Percentiles rank a stretch among this genome's conserved stretches.
Conservation (phyloP, 2,888 invertebrate genomes). For the Actias luna region DNA sequence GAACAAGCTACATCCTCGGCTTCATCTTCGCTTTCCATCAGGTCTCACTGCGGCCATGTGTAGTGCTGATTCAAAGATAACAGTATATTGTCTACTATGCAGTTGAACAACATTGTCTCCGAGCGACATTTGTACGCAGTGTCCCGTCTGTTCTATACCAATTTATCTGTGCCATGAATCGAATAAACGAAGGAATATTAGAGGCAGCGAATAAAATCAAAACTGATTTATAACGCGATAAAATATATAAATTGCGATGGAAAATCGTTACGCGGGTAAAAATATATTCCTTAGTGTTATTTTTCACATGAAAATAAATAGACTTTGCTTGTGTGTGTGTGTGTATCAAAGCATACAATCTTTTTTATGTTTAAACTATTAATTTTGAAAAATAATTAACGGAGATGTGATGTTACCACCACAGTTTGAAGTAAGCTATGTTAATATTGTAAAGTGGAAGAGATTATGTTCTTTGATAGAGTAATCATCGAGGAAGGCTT, state of each 20-base stretch:
- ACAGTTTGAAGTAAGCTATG: no score
- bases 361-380: no score
- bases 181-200: conserved; percentile 15
- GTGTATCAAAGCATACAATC: background rate
- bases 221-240: conserved; percentile 21
- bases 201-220: conserved; percentile 12
- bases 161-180: background rate
- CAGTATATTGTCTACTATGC: background rate
- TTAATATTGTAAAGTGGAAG: no score
- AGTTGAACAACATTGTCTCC: background rate
- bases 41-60: no score
- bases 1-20: no score
- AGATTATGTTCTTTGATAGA: no score
- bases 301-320: background rate
- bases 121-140: background rate
- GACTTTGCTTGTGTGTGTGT: background rate
- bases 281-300: background rate
- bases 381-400: no score
- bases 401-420: no score
- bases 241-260: conserved; percentile 5
- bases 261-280: background rate
- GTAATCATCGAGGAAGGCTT: no score
- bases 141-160: background rate
- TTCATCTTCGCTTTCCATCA: no score
- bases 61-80: no score